Evolutionary conservation across 2,113 vertebrate genomes (phyloP).

Genomic region (Platysternon megacephalum): DNA sequence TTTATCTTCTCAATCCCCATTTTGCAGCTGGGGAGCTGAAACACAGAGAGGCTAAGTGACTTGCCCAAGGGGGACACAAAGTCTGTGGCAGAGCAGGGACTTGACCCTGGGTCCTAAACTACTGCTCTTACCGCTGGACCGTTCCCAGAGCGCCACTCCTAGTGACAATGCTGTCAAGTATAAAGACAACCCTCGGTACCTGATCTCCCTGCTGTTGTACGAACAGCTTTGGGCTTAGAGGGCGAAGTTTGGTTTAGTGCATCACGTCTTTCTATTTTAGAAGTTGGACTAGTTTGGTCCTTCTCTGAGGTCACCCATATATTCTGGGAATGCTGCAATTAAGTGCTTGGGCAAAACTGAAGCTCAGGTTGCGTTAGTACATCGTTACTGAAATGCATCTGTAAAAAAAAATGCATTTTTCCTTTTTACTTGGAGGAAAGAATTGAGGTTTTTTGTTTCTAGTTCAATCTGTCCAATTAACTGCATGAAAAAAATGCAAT

Average conservation of each 20-base stretch:
- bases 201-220: background rate
- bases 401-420: constrained; percentile 1
- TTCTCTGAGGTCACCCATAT: background rate
- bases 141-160: accelerated
- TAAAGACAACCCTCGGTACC: background rate
- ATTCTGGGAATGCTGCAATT: constrained; percentile 8
- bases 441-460: background rate
- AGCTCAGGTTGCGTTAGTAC: background rate
- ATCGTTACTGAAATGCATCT: background rate
- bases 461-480: constrained; percentile 13
- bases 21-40: background rate
- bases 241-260: background rate
- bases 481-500: constrained; percentile 5
- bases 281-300: constrained; percentile 4
- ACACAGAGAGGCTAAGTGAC: background rate
- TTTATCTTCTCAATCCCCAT: background rate
- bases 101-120: accelerated
- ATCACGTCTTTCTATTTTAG: background rate
- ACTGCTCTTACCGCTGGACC: accelerated
- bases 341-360: background rate
- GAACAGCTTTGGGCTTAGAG: background rate
- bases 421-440: background rate
- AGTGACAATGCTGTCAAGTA: background rate
- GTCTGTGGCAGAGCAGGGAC: accelerated
- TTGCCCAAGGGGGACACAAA: accelerated